Conservation (phyloP, 2,113 vertebrate genomes). For the Phrynosoma blainvillii region DNA sequence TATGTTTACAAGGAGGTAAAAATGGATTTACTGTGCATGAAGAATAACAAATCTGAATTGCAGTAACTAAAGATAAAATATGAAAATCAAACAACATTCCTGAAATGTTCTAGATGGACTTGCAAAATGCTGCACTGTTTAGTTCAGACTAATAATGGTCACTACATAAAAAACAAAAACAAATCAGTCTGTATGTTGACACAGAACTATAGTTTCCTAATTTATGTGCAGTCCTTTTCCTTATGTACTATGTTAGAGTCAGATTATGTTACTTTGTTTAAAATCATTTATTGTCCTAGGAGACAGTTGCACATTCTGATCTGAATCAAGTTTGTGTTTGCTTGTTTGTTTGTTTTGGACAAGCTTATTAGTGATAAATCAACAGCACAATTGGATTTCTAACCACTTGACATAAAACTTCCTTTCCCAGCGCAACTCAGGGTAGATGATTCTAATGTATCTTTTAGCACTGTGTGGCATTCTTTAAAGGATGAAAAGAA, state of each 20-base stretch:
- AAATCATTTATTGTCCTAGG: conserved; percentile 31
- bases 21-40: background rate
- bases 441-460: background rate
- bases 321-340: background rate
- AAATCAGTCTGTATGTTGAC: conserved; percentile 5
- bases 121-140: conserved; percentile 22
- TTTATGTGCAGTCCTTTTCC: conserved; percentile 35
- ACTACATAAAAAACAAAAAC: conserved; percentile 14
- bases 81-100: conserved; percentile 24
- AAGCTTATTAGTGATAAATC: background rate
- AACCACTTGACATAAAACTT: background rate
- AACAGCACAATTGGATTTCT: no score
- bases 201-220: conserved; percentile 4
- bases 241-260: conserved; percentile 28
- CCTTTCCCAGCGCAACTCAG: background rate
- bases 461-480: background rate
- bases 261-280: conserved; percentile 47
- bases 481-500: background rate
- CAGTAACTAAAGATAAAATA: conserved; percentile 21
- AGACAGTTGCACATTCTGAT: background rate
- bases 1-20: background rate
- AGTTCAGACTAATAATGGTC: background rate
- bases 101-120: conserved; percentile 3
- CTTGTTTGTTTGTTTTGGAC: background rate
- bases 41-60: background rate